phyloP scores from a whole-genome alignment of 1,140 invertebrate species.

The Pseudomyrmex flavicornis region DNA sequence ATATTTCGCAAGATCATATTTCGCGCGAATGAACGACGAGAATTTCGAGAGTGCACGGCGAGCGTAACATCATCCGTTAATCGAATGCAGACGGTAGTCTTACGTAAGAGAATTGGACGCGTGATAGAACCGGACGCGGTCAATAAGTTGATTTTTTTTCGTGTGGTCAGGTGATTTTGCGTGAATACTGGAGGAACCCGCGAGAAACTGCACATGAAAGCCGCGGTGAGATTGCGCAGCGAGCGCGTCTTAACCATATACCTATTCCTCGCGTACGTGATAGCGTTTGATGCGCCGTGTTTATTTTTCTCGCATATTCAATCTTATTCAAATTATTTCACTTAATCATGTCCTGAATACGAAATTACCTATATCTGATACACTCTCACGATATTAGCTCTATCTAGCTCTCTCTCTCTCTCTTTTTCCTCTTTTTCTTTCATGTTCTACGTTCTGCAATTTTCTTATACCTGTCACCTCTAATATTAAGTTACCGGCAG shows the following conservation, averaged over 20 bases:
- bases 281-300: constrained; percentile 20
- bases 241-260: constrained; percentile 26
- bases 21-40: background rate
- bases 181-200: background rate
- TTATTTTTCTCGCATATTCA: constrained; percentile 15
- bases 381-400: background rate
- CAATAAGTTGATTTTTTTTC: constrained; percentile 28
- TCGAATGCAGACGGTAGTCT: constrained; percentile 20
- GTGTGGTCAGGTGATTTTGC: constrained; percentile 16
- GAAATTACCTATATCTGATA: constrained; percentile 1
- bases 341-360: constrained; percentile 3
- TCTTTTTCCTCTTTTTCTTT: background rate
- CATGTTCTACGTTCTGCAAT: background rate
- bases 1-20: constrained; percentile 13
- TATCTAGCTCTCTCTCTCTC: background rate
- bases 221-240: constrained; percentile 21
- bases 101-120: constrained; percentile 32
- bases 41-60: constrained; percentile 33
- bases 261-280: background rate
- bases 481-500: constrained; percentile 43
- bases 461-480: constrained; percentile 20
- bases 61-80: constrained; percentile 26
- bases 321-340: constrained; percentile 14
- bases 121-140: constrained; percentile 17
- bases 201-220: constrained; percentile 13